Evolutionary conservation across 2,113 vertebrate genomes (phyloP).

Genomic region (Rhinopomastus cyanomelas): DNA sequence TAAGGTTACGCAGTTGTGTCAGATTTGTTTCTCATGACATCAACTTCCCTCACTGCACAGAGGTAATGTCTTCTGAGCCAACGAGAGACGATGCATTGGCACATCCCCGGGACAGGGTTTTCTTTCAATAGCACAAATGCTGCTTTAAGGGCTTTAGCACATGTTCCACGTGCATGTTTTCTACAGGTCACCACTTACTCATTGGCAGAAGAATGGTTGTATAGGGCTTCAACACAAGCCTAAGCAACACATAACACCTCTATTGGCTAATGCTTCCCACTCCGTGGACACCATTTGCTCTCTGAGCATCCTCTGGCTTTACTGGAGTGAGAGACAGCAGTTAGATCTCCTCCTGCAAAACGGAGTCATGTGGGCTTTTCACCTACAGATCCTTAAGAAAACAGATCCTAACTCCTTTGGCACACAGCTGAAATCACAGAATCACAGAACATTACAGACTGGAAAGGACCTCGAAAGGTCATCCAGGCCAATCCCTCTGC

Average conservation of each 20-base stretch:
- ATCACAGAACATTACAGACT: too few relatives aligned
- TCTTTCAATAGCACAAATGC: not conserved
- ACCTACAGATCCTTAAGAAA: not conserved
- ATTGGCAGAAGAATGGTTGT: not conserved
- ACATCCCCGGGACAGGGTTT: not conserved
- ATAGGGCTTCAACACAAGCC: not conserved
- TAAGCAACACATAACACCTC: not conserved
- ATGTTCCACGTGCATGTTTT: not conserved
- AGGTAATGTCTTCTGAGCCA: not conserved
- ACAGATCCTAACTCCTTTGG: not conserved
- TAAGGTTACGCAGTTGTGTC: not conserved
- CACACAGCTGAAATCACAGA: not conserved
- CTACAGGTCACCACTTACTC: not conserved
- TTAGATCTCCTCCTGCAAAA: not conserved
- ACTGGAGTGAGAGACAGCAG: not conserved
- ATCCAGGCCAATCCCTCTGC: too few relatives aligned
- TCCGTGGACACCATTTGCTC: not conserved
- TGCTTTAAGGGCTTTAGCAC: not conserved
- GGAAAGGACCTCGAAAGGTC: too few relatives aligned
- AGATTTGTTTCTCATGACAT: not conserved
- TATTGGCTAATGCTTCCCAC: accelerated
- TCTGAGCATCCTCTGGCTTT: not conserved
- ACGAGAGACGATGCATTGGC: not conserved
- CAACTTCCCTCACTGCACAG: not conserved
- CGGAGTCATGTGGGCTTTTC: not conserved